These are phyloP conservation scores for Drosophila paramelanica DNA, from an alignment of 2,888 invertebrate species.

Conservation along the genomic window DNA sequence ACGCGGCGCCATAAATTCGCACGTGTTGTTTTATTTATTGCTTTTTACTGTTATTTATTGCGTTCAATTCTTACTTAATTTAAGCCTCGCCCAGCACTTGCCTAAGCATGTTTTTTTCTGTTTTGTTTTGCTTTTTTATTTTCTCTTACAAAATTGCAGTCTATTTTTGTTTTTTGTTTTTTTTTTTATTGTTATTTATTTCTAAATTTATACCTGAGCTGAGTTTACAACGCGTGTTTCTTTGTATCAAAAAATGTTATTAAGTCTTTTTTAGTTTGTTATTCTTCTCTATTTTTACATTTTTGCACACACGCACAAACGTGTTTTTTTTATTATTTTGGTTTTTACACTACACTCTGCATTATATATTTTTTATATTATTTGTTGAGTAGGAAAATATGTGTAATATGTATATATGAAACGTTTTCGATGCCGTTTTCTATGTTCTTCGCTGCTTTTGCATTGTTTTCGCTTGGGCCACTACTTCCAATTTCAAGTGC, in stretches of 20 bases:
- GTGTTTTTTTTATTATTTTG: conserved; percentile 23
- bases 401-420: conserved; percentile 23
- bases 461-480: conserved; percentile 57
- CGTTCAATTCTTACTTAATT: conserved; percentile 2
- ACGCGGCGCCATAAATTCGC: conserved; percentile 86
- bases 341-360: conserved; percentile 46
- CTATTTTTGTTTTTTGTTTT: conserved; percentile 39
- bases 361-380: conserved; percentile 12
- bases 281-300: conserved; percentile 20
- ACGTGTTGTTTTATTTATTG: conserved; percentile 12
- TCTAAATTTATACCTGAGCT: conserved; percentile 68
- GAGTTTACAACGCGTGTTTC: conserved; percentile 65
- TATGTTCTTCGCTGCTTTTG: conserved; percentile 58
- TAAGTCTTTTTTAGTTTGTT: conserved; percentile 37
- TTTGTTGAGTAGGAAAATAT: conserved; percentile 50
- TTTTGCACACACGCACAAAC: conserved; percentile 40
- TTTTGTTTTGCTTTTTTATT: conserved; percentile 1
- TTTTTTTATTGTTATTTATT: conserved; percentile 31
- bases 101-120: conserved; percentile 14
- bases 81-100: conserved; percentile 15
- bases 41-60: conserved; percentile 1
- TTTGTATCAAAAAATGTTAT: conserved; percentile 70
- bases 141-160: conserved; percentile 56
- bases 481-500: conserved; percentile 46
- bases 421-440: conserved; percentile 43